Evolutionary conservation across 1,140 invertebrate species (phyloP), one percentile per base, ranked within the genome.

Genomic region (Saccostrea cuccullata): DNA sequence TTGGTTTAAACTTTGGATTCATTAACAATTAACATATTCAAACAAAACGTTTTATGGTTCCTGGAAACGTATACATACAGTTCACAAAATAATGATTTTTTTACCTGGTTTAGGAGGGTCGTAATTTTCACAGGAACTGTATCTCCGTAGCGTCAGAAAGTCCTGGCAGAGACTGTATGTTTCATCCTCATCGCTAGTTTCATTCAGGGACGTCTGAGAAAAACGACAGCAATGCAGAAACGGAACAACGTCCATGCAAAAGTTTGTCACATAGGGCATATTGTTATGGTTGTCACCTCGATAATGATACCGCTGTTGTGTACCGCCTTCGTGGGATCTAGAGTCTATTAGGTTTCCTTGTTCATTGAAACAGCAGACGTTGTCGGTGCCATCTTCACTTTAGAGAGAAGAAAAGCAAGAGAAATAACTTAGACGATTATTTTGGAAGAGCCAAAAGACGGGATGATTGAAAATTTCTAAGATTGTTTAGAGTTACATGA

Each of bases 351-450:
- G 8, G 11, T 82, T 82, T 23, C 70, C 82, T 0, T 55, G 60
- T 20, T 73, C 56, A 36, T 85, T 60, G 84, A 87, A 89, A 36
- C 88, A 89, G n/a, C 88, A 89, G 5, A 73, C 23, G 23, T 73
- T 73, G 23, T 73, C 47, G 47, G 47, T 9, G 6, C 47, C 67
- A 13, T 26, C 23, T 13, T 23, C 67, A 47, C 47, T 47, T 6
- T 47, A 47, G 47, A 47, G 6, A 47, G 5, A 47, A 47, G 9
- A 47, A 47, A 47, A 47, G 47, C 47, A 8, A 47, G 47, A 47
- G 2, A 5, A 47, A 2, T 47, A 9, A 47, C 0, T 8, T 0
- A 47, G 1, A 47, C 47, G 9, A 47, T 47, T 9, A 2, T 2
- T 47, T 47, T 47, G 47, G 47, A 9, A 9, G 47, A 9, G 47